Percentiles rank a stretch among this genome's conserved stretches.
Evolutionary conservation across 2,888 invertebrate genomes (phyloP).

Genomic region (Nomada goodeniana): DNA sequence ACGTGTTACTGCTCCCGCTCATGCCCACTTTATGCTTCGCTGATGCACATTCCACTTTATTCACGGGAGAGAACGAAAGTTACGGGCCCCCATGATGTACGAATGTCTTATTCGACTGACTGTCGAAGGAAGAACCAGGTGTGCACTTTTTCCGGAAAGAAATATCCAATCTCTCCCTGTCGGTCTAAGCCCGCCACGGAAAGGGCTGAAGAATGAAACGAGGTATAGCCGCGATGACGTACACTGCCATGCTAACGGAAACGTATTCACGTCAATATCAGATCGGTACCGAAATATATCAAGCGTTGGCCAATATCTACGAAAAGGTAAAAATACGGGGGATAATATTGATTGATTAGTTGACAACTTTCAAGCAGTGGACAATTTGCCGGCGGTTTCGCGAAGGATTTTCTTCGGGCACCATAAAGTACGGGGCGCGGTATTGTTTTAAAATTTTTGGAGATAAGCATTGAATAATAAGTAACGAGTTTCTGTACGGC

Average conservation of each 20-base stretch:
- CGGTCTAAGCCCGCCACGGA: slow-evolving; percentile 67
- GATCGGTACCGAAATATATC: slow-evolving; percentile 1
- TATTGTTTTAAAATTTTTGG: no score
- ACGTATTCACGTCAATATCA: slow-evolving; percentile 37
- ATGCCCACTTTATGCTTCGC: background rate
- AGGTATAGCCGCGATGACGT: slow-evolving; percentile 37
- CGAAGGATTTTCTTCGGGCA: background rate
- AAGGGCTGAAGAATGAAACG: slow-evolving; percentile 55
- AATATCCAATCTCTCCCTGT: slow-evolving; percentile 73
- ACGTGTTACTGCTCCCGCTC: slow-evolving; percentile 7
- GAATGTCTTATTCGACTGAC: slow-evolving; percentile 37
- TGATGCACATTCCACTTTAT: slow-evolving; percentile 21
- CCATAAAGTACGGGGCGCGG: no score
- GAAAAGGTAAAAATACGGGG: background rate
- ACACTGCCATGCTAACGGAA: slow-evolving; percentile 30
- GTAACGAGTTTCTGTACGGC: no score
- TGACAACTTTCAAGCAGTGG: no score
- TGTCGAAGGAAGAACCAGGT: slow-evolving; percentile 56
- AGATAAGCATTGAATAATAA: no score
- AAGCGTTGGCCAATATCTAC: background rate
- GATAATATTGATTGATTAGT: no score
- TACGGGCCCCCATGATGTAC: slow-evolving; percentile 19
- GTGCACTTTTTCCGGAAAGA: slow-evolving; percentile 52
- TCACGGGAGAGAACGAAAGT: slow-evolving; percentile 32
- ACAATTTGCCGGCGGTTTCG: no score